Percentiles rank a stretch among this genome's conserved stretches.
Conservation (phyloP, 2,797 vertebrate species). For the Rhadinocentrus ornatus region DNA sequence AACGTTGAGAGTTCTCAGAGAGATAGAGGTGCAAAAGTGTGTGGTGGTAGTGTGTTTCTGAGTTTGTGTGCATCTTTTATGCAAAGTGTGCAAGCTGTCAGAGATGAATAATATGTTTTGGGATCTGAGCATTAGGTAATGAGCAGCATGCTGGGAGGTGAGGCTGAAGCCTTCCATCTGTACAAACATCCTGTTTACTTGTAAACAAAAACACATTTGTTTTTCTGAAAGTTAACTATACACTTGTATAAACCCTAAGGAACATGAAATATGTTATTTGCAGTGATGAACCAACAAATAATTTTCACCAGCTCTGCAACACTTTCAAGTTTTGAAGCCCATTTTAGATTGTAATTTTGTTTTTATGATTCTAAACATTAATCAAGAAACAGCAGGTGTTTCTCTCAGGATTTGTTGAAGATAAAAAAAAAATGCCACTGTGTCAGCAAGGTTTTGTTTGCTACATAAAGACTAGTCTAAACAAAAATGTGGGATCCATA, state of each 20-base stretch:
- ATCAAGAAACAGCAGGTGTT: too few relatives aligned
- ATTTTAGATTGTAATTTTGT: neutral
- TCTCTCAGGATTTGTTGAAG: too few relatives aligned
- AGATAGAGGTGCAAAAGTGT: slow-evolving; percentile 5
- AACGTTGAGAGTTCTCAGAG: neutral
- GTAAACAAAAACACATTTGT: slow-evolving; percentile 26
- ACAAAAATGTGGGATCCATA: too few relatives aligned
- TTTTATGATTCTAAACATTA: neutral
- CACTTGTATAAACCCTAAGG: neutral
- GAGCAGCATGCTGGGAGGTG: slow-evolving; percentile 80
- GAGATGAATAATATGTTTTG: slow-evolving; percentile 82
- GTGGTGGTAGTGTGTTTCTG: slow-evolving; percentile 18
- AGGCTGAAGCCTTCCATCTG: slow-evolving; percentile 74
- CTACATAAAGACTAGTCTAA: too few relatives aligned
- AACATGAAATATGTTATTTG: neutral
- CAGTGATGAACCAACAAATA: neutral
- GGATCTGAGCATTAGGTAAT: slow-evolving; percentile 84
- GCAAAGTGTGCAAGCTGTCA: slow-evolving; percentile 78
- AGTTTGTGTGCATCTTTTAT: slow-evolving; percentile 59
- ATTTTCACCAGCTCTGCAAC: neutral
- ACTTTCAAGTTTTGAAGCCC: neutral
- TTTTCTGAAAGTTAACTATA: neutral
- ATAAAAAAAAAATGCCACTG: too few relatives aligned
- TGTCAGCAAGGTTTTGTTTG: too few relatives aligned
- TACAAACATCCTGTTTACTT: slow-evolving; percentile 63